Conservation (phyloP, 2,797 vertebrate species). For the Sarcoramphus papa region DNA sequence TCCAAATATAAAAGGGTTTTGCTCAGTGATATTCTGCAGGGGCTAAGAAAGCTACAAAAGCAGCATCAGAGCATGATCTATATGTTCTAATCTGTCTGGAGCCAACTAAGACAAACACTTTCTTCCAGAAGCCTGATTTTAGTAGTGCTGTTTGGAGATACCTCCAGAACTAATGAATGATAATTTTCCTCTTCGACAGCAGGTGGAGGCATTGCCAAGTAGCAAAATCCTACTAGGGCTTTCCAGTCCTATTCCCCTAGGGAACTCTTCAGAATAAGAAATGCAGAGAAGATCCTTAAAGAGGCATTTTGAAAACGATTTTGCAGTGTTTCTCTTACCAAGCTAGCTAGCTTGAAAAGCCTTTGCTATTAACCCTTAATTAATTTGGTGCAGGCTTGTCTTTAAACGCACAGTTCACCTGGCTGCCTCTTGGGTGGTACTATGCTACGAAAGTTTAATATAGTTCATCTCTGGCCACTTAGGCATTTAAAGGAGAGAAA, state of each 20-base stretch:
- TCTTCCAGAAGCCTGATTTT: background rate
- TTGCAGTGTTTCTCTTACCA: background rate
- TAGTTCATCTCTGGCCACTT: background rate
- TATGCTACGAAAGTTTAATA: background rate
- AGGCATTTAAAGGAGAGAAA: background rate
- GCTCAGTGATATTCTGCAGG: background rate
- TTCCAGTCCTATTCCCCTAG: background rate
- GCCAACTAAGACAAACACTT: background rate
- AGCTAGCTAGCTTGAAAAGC: background rate
- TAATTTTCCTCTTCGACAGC: slow-evolving; percentile 11
- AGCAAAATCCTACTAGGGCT: background rate
- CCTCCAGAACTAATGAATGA: background rate
- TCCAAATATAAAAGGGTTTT: background rate
- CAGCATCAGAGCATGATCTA: background rate
- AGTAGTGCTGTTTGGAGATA: background rate
- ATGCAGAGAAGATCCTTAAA: background rate
- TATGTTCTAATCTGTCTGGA: background rate
- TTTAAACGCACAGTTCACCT: background rate
- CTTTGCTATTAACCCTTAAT: background rate
- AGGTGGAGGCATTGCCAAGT: slow-evolving; percentile 47
- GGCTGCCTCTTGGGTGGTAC: background rate
- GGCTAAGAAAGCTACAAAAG: background rate
- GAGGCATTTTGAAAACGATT: background rate
- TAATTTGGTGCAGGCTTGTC: background rate
- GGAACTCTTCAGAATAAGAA: background rate